Base-by-base conservation (phyloP, 2,113 vertebrate species). In the Acanthisitta chloris region DNA sequence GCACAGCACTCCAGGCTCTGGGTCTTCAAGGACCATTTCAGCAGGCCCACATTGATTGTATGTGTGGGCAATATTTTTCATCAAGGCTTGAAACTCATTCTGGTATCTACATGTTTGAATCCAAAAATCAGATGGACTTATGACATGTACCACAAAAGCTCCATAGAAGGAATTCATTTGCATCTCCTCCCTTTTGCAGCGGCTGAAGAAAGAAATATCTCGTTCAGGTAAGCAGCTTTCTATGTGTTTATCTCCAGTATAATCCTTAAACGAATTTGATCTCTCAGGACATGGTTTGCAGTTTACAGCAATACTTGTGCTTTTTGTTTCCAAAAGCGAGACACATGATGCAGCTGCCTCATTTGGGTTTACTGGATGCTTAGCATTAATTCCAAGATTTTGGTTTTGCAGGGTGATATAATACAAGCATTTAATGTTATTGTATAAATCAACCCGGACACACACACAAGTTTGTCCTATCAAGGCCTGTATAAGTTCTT, bases 71-170 rank as follows among this genome's bases (percentile, higher is more conserved):
- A 99, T 97, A 62, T 96, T 96, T 58, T 86, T 90, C 98, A 98
- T 98, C 98, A 99, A 98, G 38, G 97, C 91, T 82, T 98, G 95
- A 98, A 99, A 99, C 38, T 98, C 97, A n/a, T 94, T 91, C 46
- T 98, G 97, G 81, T 98, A 97, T 25, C 98, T 95, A 91, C 97
- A 96, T 1, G 96, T 98, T 64, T 98, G 98, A 71, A 99, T 95
- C 98, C 99, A 99, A 85, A 99, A 99, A 69, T 98, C 80, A 64
- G 98, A 98, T 24, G 99, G 99, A 95, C 98, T 98, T 95, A 98
- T 52, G 3, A 98, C 96, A 74, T 99, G 88, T 7, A 98, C 98
- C 6, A 99, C 97, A 87, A 98, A 98, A 65, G 97, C 99, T 89
- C 97, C 73, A 82, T 98, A 97, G n/a, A 92, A 57, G 11, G 98